These are phyloP conservation scores for Spheniscus humboldti DNA, from an alignment of 2,797 vertebrate species.

Conservation along the genomic window DNA sequence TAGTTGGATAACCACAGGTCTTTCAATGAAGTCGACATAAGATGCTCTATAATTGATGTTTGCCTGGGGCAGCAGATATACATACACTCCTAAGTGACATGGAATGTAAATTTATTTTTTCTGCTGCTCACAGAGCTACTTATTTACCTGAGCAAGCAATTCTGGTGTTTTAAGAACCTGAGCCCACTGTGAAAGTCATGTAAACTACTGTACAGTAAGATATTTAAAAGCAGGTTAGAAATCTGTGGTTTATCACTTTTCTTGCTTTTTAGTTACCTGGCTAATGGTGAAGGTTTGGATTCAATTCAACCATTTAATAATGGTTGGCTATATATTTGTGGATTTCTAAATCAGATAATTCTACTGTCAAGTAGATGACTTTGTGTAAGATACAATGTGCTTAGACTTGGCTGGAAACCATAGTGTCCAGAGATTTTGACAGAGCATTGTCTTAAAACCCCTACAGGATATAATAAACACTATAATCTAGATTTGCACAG, in stretches of 20 bases:
- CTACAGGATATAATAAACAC: not conserved
- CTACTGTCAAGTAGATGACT: not conserved
- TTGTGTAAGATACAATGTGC: not conserved
- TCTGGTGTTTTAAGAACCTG: not conserved
- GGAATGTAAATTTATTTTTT: not conserved
- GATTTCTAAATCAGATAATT: not conserved
- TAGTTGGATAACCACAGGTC: slow-evolving; percentile 15
- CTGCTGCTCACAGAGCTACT: not conserved
- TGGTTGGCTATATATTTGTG: not conserved
- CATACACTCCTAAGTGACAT: not conserved
- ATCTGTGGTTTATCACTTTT: not conserved
- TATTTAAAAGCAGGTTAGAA: not conserved
- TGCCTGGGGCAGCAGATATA: slow-evolving; percentile 20
- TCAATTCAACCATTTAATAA: not conserved
- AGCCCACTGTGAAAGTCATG: not conserved
- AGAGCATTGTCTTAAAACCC: not conserved
- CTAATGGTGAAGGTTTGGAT: not conserved
- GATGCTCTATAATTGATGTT: slow-evolving; percentile 21
- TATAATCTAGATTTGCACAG: not conserved
- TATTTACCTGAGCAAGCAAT: not conserved
- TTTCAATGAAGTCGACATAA: slow-evolving; percentile 31
- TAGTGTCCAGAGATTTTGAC: not conserved
- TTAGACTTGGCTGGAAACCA: not conserved
- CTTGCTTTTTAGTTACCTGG: not conserved
- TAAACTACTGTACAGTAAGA: not conserved